A percentile compares a stretch with the other conserved stretches of the same genome.
Evolutionary conservation across 2,888 invertebrate species (phyloP).

Genomic region (Reticulitermes lucifugus): DNA sequence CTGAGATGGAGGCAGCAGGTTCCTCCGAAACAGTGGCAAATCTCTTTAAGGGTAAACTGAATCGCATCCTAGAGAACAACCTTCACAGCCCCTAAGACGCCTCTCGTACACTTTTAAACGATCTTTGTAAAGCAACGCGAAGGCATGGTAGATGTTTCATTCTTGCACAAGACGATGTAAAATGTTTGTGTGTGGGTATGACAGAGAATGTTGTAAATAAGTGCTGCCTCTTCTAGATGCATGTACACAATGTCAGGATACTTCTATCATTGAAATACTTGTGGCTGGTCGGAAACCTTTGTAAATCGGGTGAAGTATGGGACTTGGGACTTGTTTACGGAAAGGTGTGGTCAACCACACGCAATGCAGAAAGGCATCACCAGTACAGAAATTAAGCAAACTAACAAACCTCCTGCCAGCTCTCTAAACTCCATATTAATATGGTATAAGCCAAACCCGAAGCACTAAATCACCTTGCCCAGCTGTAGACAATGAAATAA

Average conservation of each 20-base stretch:
- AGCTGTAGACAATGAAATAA: not conserved
- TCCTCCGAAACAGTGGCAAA: no score
- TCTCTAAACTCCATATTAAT: conserved; percentile 26
- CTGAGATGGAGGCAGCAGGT: no score
- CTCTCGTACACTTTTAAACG: no score
- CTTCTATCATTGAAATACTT: not conserved
- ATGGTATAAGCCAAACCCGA: not conserved
- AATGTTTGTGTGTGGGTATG: not conserved
- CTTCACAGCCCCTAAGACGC: no score
- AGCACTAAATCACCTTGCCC: not conserved
- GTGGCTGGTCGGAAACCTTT: not conserved
- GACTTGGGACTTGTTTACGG: not conserved
- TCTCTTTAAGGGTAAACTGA: no score
- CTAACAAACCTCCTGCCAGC: not conserved
- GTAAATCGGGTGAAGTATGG: conserved; percentile 26
- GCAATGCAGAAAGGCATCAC: not conserved
- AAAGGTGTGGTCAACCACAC: conserved; percentile 19
- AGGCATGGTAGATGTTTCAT: not conserved
- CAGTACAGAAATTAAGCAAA: conserved; percentile 3
- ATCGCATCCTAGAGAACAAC: no score
- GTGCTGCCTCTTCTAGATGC: not conserved
- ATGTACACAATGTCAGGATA: not conserved
- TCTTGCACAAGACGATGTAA: not conserved
- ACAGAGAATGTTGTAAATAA: not conserved
- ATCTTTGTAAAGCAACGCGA: no score